Percentiles rank a stretch among this genome's conserved stretches.
phyloP scores from a whole-genome alignment of 2,113 vertebrate species.

The Microtus ochrogaster region DNA sequence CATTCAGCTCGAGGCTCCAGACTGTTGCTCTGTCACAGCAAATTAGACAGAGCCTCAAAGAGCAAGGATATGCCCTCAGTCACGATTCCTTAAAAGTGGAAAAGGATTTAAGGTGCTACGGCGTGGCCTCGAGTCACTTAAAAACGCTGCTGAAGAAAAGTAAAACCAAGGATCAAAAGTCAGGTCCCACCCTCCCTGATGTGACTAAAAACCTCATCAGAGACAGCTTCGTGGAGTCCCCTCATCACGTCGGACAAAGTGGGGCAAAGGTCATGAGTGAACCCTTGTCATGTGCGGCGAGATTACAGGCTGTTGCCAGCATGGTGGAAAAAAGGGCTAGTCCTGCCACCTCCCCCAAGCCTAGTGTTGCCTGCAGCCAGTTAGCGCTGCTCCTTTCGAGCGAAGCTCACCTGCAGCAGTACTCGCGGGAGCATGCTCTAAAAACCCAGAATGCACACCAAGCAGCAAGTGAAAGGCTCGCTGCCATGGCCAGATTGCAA shows the following conservation, averaged over 20 bases:
- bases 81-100: constrained; percentile 90
- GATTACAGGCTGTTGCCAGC: constrained; percentile 96
- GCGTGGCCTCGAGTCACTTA: constrained; percentile 94
- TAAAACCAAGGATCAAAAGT: constrained; percentile 92
- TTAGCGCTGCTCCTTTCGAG: constrained; percentile 97
- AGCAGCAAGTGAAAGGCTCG: constrained; percentile 95
- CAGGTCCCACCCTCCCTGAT: constrained; percentile 90
- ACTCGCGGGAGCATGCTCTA: constrained; percentile 96
- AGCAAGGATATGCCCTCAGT: constrained; percentile 88
- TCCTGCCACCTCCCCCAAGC: constrained; percentile 95
- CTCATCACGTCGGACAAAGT: constrained; percentile 87
- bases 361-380: constrained; percentile 97
- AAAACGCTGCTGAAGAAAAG: constrained; percentile 96
- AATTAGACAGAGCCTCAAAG: constrained; percentile 91
- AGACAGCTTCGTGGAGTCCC: constrained; percentile 91
- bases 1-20: constrained; percentile 97
- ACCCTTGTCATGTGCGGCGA: constrained; percentile 93
- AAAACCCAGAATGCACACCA: constrained; percentile 95
- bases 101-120: constrained; percentile 93
- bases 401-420: constrained; percentile 98
- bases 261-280: constrained; percentile 88
- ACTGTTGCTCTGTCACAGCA: constrained; percentile 96
- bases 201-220: constrained; percentile 88
- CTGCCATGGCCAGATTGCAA: constrained; percentile 94
- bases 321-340: constrained; percentile 96